These are phyloP conservation scores for Gymnodraco acuticeps DNA, from an alignment of 2,797 vertebrate species.

Conservation along the genomic window DNA sequence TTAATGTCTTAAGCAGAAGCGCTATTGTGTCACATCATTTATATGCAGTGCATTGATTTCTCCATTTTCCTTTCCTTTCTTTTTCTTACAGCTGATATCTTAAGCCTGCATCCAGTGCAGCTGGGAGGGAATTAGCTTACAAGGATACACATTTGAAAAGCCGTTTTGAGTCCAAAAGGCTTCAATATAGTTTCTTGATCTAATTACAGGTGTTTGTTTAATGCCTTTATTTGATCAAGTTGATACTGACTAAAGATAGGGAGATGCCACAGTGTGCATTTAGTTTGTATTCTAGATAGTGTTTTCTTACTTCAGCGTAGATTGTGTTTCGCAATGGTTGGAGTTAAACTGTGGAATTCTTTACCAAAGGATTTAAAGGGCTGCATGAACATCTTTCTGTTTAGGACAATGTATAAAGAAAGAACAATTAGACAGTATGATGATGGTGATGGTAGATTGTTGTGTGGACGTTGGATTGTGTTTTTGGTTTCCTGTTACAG, in stretches of 20 bases:
- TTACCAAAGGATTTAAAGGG: too few species aligned
- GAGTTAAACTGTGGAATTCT: too few species aligned
- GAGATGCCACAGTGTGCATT: too few species aligned
- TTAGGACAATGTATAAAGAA: too few species aligned
- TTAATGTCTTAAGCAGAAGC: background rate
- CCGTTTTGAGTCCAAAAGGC: slow-evolving; percentile 12
- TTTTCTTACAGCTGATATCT: slow-evolving; percentile 2
- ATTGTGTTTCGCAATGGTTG: too few species aligned
- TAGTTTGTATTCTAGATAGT: background rate
- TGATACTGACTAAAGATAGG: background rate
- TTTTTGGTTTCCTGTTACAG: too few species aligned
- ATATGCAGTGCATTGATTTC: background rate
- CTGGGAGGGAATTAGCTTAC: slow-evolving; percentile 10
- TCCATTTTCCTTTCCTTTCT: background rate
- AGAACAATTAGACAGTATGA: too few species aligned
- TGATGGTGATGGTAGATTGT: too few species aligned
- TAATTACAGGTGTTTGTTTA: slow-evolving; percentile 30
- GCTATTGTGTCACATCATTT: background rate
- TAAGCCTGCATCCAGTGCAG: background rate
- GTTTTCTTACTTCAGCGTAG: too few species aligned
- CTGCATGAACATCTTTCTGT: too few species aligned
- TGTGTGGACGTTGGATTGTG: too few species aligned
- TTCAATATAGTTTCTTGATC: slow-evolving; percentile 41
- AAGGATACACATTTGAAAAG: slow-evolving; percentile 34
- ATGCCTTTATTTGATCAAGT: slow-evolving; percentile 24